Percentiles rank a stretch among this genome's conserved stretches.
Evolutionary conservation across 2,888 invertebrate species (phyloP).

Genomic region (Siphlonurus alternatus): DNA sequence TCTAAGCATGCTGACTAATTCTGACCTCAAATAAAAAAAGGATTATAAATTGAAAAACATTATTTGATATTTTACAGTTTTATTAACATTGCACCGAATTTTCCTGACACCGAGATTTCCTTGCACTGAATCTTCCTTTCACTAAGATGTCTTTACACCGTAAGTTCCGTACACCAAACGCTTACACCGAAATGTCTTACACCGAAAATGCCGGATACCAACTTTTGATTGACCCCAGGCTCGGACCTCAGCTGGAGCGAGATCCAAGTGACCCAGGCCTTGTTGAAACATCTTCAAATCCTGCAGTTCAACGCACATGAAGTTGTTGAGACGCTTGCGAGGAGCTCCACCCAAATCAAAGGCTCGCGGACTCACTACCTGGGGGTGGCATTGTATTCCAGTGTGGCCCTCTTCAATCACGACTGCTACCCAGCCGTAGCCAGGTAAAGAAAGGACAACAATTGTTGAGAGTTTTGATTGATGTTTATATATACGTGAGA

Average conservation of each 20-base stretch:
- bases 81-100: too few relatives aligned
- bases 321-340: constrained; percentile 42
- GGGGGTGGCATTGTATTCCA: constrained; percentile 57
- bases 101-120: too few relatives aligned
- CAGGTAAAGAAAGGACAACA: constrained; percentile 39
- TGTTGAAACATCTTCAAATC: constrained; percentile 53
- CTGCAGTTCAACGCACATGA: constrained; percentile 78
- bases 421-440: constrained; percentile 64
- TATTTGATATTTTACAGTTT: too few relatives aligned
- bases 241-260: constrained; percentile 26
- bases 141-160: too few relatives aligned
- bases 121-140: too few relatives aligned
- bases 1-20: too few relatives aligned
- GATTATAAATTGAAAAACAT: too few relatives aligned
- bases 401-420: constrained; percentile 66
- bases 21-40: too few relatives aligned
- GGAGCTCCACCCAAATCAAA: constrained; percentile 8
- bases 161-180: too few relatives aligned
- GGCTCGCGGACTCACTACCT: constrained; percentile 36
- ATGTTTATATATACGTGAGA: too few relatives aligned
- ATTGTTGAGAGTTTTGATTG: too few relatives aligned
- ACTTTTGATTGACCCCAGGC: constrained; percentile 33
- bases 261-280: constrained; percentile 40
- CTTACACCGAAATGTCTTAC: too few relatives aligned
- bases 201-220: constrained; percentile 48